Evolutionary conservation across 2,888 invertebrate species (phyloP).

Genomic region (Callyntrura sp.): DNA sequence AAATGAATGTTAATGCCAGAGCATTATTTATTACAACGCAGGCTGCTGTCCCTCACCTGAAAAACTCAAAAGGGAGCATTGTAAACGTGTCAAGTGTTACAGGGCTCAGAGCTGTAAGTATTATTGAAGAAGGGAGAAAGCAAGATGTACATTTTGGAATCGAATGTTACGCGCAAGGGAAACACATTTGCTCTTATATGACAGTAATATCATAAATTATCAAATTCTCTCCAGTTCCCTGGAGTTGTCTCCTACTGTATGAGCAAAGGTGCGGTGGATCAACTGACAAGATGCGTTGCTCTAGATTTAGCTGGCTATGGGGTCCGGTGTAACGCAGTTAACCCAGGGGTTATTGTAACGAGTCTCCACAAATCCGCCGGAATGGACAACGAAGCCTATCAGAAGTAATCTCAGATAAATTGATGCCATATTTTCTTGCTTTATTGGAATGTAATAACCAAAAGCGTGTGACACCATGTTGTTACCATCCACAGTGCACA

Average conservation of each 20-base stretch:
- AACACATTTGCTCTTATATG: background rate
- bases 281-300: constrained; percentile 96
- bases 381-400: constrained; percentile 92
- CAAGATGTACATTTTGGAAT: no score
- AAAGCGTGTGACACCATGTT: background rate
- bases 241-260: constrained; percentile 93
- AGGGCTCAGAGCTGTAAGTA: constrained; percentile 92
- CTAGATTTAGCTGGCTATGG: constrained; percentile 90
- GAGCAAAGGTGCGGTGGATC: constrained; percentile 97
- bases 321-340: constrained; percentile 82
- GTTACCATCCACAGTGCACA: background rate
- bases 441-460: background rate
- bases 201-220: background rate
- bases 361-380: constrained; percentile 88
- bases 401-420: constrained; percentile 85
- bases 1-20: constrained; percentile 96
- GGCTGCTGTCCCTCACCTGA: constrained; percentile 94
- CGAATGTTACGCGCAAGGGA: background rate
- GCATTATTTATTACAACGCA: constrained; percentile 89
- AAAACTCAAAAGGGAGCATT: constrained; percentile 92
- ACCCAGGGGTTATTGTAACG: constrained; percentile 96
- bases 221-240: constrained; percentile 75
- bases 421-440: background rate
- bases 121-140: no score
- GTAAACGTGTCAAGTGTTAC: constrained; percentile 94